phyloP scores from a whole-genome alignment of 37 sponge, comb jelly and placozoan genomes.

The Halisarca cf. caerulea region DNA sequence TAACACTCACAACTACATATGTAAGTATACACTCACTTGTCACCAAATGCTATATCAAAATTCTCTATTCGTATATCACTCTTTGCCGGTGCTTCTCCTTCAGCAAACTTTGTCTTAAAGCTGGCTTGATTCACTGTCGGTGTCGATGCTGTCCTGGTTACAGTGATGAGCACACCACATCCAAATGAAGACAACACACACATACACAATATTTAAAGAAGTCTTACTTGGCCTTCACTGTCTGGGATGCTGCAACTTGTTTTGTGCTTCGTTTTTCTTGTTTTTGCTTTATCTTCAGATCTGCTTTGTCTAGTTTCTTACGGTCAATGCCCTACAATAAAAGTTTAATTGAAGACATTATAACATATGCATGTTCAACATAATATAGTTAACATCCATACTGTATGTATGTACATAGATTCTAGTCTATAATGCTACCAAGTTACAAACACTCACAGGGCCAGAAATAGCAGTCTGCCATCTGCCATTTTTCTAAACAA shows the following conservation, averaged over 20 bases:
- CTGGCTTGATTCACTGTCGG: conserved; percentile 25
- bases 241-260: conserved; percentile 18
- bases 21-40: conserved; percentile 30
- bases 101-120: neutral
- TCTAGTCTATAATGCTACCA: too few relatives aligned
- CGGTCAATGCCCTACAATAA: conserved; percentile 68
- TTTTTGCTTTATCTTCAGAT: conserved; percentile 77
- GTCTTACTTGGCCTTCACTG: neutral
- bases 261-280: conserved; percentile 64
- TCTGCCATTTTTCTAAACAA: too few relatives aligned
- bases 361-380: too few relatives aligned
- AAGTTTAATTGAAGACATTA: too few relatives aligned
- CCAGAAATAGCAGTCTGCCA: too few relatives aligned
- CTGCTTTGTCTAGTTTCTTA: conserved; percentile 84
- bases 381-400: too few relatives aligned
- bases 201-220: too few relatives aligned
- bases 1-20: neutral
- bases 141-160: conserved; percentile 10
- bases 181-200: too few relatives aligned
- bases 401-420: too few relatives aligned
- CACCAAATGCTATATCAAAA: conserved; percentile 76
- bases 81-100: conserved; percentile 21
- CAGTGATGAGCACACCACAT: too few relatives aligned
- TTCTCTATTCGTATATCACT: conserved; percentile 74
- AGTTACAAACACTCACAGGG: too few relatives aligned